These are phyloP conservation scores for Zootoca vivipara DNA, from an alignment of 2,113 vertebrate species.

Conservation along the genomic window DNA sequence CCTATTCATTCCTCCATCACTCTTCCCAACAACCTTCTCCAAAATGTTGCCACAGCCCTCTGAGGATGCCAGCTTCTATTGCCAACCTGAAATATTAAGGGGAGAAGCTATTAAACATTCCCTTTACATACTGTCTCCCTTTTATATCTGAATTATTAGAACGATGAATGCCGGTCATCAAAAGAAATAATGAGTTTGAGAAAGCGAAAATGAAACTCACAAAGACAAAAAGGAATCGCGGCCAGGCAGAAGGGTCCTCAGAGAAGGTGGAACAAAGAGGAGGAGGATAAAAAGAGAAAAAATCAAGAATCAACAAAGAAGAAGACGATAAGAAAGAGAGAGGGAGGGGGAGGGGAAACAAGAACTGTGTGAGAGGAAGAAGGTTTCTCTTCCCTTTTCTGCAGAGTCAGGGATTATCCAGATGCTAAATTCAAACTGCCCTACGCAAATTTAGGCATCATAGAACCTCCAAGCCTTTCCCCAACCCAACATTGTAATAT, in stretches of 20 bases:
- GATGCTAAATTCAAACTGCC: background rate
- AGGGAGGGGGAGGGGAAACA: background rate
- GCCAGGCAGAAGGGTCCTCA: slow-evolving; percentile 50
- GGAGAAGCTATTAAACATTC: slow-evolving; percentile 65
- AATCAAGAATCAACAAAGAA: slow-evolving; percentile 33
- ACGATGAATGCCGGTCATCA: slow-evolving; percentile 67
- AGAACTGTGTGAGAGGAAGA: background rate
- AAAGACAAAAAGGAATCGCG: slow-evolving; percentile 72
- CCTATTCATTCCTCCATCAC: slow-evolving; percentile 48
- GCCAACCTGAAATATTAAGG: slow-evolving; percentile 55
- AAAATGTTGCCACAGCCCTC: slow-evolving; percentile 43
- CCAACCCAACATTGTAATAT: background rate
- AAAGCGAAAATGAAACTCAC: slow-evolving; percentile 70
- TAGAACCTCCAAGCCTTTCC: background rate
- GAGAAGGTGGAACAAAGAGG: slow-evolving; percentile 71
- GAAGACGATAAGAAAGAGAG: background rate
- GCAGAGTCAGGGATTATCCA: background rate
- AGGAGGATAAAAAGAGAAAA: slow-evolving; percentile 51
- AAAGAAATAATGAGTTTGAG: slow-evolving; percentile 71
- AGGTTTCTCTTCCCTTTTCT: background rate
- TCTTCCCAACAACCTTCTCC: slow-evolving; percentile 46
- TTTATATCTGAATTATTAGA: slow-evolving; percentile 72
- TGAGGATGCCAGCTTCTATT: slow-evolving; percentile 45
- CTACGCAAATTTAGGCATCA: background rate
- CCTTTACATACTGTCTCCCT: slow-evolving; percentile 58